Evolutionary conservation across 2,888 invertebrate species (phyloP).

Genomic region (Ennomos fuscantarius): DNA sequence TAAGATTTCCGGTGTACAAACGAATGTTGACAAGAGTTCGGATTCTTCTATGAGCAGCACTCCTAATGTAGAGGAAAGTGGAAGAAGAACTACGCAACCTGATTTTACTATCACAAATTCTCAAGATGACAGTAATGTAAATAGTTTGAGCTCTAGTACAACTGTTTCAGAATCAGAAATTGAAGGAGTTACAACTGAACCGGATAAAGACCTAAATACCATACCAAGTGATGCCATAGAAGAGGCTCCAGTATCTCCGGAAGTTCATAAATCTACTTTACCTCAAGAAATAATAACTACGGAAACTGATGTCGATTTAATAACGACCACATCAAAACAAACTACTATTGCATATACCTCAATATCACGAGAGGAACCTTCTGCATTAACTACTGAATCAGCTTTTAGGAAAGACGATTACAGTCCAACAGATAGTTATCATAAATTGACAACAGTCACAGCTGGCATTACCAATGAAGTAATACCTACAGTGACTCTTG

Average conservation of each 20-base stretch:
- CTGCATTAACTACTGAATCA: constrained; percentile 46
- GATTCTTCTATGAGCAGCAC: constrained; percentile 12
- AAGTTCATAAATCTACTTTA: constrained; percentile 37
- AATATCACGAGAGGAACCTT: constrained; percentile 42
- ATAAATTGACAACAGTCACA: constrained; percentile 25
- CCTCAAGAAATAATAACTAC: constrained; percentile 38
- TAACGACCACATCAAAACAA: constrained; percentile 30
- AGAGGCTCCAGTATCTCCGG: constrained; percentile 42
- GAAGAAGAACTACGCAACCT: constrained; percentile 41
- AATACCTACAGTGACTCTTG: constrained; percentile 42
- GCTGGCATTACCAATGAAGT: constrained; percentile 36
- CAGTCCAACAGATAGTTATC: constrained; percentile 25
- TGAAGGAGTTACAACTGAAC: constrained; percentile 38
- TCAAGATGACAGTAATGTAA: constrained; percentile 2
- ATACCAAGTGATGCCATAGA: constrained; percentile 55
- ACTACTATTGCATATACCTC: constrained; percentile 33
- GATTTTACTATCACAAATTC: constrained; percentile 4
- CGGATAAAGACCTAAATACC: constrained; percentile 64
- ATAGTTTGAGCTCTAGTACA: constrained; percentile 21
- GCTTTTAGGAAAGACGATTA: constrained; percentile 46
- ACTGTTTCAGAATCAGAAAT: constrained; percentile 33
- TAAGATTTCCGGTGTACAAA: constrained; percentile 3
- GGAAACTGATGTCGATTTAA: constrained; percentile 28
- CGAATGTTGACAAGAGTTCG: constrained; percentile 7
- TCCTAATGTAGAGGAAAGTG: constrained; percentile 34